Evolutionary conservation across 2,797 vertebrate species (phyloP).

Genomic region (Chrysocyon brachyurus): DNA sequence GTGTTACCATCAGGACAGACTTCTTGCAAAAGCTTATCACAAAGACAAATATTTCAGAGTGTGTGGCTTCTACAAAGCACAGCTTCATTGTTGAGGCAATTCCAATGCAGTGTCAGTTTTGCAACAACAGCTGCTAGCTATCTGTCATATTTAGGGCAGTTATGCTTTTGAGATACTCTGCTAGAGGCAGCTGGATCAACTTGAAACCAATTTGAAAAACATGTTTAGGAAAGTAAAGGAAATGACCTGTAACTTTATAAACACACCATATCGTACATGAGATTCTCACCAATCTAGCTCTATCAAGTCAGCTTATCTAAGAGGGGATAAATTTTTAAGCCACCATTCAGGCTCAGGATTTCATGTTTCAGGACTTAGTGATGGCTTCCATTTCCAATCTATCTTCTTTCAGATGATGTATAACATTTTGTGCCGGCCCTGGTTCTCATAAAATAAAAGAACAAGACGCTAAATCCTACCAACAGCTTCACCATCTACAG

Average conservation of each 20-base stretch:
- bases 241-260: conserved; percentile 82
- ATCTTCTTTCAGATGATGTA: conserved; percentile 46
- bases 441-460: conserved; percentile 17
- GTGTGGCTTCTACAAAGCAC: conserved; percentile 61
- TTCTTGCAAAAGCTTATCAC: conserved; percentile 40
- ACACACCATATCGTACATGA: conserved; percentile 50
- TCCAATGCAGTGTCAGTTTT: conserved; percentile 56
- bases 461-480: neutral
- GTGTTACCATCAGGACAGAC: neutral
- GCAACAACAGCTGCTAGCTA: conserved; percentile 84
- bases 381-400: conserved; percentile 58
- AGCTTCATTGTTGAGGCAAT: conserved; percentile 64
- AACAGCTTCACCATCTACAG: neutral
- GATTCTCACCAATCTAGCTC: conserved; percentile 55
- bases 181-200: conserved; percentile 83
- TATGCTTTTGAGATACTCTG: conserved; percentile 73
- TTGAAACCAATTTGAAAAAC: conserved; percentile 84
- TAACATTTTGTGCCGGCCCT: neutral
- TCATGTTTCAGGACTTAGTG: conserved; percentile 52
- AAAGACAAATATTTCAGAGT: conserved; percentile 57
- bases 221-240: conserved; percentile 81
- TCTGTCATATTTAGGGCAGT: conserved; percentile 79
- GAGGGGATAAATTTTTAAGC: conserved; percentile 54
- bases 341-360: conserved; percentile 55
- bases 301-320: conserved; percentile 71